phyloP scores from a whole-genome alignment of 23 tunicate species.

The Botrylloides violaceus region DNA sequence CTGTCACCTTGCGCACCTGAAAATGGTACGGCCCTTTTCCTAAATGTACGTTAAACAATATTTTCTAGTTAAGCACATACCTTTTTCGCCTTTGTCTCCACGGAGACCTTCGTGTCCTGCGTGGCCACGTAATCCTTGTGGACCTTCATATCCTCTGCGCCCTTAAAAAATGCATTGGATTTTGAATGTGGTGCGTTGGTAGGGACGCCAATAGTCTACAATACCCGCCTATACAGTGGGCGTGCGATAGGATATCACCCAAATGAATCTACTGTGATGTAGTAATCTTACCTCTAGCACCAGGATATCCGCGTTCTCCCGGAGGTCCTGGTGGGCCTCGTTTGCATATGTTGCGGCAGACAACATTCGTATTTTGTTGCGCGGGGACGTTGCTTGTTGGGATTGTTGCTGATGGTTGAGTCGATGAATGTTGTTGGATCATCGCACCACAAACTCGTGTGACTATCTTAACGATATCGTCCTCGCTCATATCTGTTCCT shows the following conservation, averaged over 20 bases:
- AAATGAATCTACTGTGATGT: too few species aligned
- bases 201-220: too few species aligned
- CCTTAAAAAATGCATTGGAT: too few species aligned
- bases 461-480: slow-evolving; percentile 4
- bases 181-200: too few species aligned
- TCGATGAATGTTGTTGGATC: slow-evolving; percentile 11
- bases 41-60: too few species aligned
- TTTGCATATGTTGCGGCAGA: slow-evolving; percentile 44
- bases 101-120: slow-evolving; percentile 14
- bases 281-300: slow-evolving; percentile 1
- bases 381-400: slow-evolving; percentile 3
- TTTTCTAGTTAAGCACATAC: too few species aligned
- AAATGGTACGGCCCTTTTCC: too few species aligned
- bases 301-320: slow-evolving; percentile 24
- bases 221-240: too few species aligned
- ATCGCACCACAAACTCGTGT: slow-evolving; percentile 2
- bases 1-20: slow-evolving; percentile 22
- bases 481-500: not conserved
- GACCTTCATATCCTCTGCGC: slow-evolving; percentile 63
- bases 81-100: slow-evolving; percentile 3
- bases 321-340: slow-evolving; percentile 71
- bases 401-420: not conserved
- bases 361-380: slow-evolving; percentile 13
- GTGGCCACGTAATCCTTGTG: slow-evolving; percentile 26
- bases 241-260: too few species aligned